Evolutionary conservation across 2,797 vertebrate genomes (phyloP), one percentile per base, ranked within the genome.

Genomic region (Sebastes baramenuke): DNA sequence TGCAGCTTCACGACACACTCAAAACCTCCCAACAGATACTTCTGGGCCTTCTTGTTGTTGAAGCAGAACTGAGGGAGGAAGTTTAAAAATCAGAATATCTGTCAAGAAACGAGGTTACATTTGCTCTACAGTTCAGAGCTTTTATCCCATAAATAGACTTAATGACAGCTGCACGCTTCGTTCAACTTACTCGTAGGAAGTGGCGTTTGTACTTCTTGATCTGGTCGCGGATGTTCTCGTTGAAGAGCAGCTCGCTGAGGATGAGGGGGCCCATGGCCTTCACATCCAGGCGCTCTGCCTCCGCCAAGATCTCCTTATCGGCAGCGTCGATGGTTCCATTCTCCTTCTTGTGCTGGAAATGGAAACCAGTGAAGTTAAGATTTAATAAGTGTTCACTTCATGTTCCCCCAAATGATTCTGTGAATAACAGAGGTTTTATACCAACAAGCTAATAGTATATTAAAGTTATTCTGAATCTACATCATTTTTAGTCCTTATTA

Each of bases 1-100:
- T 99, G 96, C 89, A 99, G 97, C 86, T 97, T 98, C 75, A 99
- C 97, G 54, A 99, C 95, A 87, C 98, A 99, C 94, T 99, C 98
- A 12, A 99, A 96, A 6, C 98, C 98, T 72, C 98, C 97, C 84
- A 99, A 88, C 77, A 99, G 95, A 86, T 99, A 99, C 89, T 97
- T 96, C 88, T 99, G 97, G 84, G 98, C 98, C 81, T 97, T 98
- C 92, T 98, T 98, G 93, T 98, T 98, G 93, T 98, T 98, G 94
- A 98, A 97, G 92, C 98, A 99, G 91, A 99, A 99, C 98, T 98
- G 88, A 12, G 2, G 67, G 20, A 42, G 20, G 42, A 46, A 52
- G 49, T 52, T 52, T 52, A 20, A 52, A 52, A n/a, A 52, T n/a
- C 16, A 12, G 14, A 56, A 76, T 2, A 12, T 7, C 11, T 16